Evolutionary conservation across 2,797 vertebrate genomes (phyloP), one percentile per base, ranked within the genome.

Genomic region (Avahi laniger): DNA sequence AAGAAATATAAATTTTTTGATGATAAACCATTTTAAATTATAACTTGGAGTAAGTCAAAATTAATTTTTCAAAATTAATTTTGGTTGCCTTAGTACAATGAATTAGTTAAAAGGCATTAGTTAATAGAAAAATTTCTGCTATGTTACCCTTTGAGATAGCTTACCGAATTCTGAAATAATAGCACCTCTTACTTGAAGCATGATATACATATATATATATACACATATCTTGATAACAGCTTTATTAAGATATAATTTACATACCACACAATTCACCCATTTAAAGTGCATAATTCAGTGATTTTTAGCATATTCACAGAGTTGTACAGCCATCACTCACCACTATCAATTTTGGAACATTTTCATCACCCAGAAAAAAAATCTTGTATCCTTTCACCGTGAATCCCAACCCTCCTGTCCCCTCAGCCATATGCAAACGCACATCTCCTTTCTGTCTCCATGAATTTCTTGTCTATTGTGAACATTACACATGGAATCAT

Each of bases 11-110:
- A 67, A 14, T 91, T 87, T 30, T 9, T 93, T 94, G 65, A 67
- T 93, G 63, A 26, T 67, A 61, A 61, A 46, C 35, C 14, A 86
- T 70, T 90, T 90, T 81, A 90, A 96, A 38, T 86, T 76, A 57
- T 17, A 94, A 43, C 33, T 92, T 63, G 78, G 38, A 59, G 20
- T 88, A 94, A 88, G 70, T 91, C 15, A 72, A 95, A 94, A 50
- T 24, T 63, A 81, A 57, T 61, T 94, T 65, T 52, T 61, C 28
- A 52, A 76, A 86, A 63, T 38, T 52, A 52, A 52, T 78, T 78
- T 52, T 79, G 52, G 13, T 46, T 65, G 65, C 70, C 38, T 81
- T 73, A 50, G 88, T 50, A 67, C 24, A 72, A 4, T 94, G 48
- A 69, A 46, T 59, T 81, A 48, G 38, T 73, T 61, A 67, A 28